Conservation (phyloP, 2,113 vertebrate species). For the Nestor notabilis region DNA sequence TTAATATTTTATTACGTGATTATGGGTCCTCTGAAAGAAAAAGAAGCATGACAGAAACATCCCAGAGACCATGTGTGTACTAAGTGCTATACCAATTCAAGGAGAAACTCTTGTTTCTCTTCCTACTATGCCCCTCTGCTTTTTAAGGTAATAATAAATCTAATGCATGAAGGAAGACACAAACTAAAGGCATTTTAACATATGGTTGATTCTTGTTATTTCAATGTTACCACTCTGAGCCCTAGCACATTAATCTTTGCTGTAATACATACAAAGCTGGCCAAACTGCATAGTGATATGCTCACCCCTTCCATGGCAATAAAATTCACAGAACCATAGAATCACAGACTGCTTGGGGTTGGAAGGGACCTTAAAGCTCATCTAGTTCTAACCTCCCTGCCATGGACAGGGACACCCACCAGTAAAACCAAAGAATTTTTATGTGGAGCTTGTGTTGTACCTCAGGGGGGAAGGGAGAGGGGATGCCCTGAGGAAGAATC, state of each 20-base stretch:
- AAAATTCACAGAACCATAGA: not conserved
- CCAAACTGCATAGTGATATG: not conserved
- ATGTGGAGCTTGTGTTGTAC: not conserved
- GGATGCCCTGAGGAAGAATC: not conserved
- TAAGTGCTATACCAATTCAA: not conserved
- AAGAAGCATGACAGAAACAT: not conserved
- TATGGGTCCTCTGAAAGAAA: not conserved
- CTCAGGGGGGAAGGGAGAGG: too few species aligned
- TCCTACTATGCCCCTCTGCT: not conserved
- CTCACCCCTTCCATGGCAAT: not conserved
- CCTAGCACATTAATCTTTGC: not conserved
- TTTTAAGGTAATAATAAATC: not conserved
- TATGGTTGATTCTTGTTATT: not conserved
- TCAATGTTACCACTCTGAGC: not conserved
- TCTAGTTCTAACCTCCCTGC: not conserved
- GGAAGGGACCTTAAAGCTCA: not conserved
- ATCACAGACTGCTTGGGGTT: not conserved
- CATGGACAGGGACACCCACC: too few species aligned
- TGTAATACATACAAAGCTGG: not conserved
- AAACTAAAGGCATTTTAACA: not conserved
- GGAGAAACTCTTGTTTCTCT: not conserved
- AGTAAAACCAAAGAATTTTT: not conserved
- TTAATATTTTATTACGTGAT: not conserved
- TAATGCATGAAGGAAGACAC: not conserved
- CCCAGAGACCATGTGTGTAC: accelerated